phyloP scores from a whole-genome alignment of 1,140 invertebrate genomes.

The Aphis craccivora region DNA sequence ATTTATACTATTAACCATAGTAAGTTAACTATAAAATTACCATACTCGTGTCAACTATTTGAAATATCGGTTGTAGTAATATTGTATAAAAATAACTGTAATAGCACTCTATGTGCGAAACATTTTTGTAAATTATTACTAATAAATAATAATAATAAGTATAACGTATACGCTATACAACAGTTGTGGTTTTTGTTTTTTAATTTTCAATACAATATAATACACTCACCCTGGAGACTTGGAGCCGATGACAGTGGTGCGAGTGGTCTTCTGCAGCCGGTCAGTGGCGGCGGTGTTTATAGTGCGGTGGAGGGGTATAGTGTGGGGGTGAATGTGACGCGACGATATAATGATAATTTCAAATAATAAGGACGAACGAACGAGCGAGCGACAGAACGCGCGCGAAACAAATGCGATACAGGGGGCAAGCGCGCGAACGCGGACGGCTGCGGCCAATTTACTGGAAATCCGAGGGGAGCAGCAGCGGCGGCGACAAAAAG shows the following conservation, averaged over 20 bases:
- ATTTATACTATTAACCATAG: too few species aligned
- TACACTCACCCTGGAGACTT: not conserved
- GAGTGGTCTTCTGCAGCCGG: not conserved
- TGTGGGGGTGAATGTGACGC: not conserved
- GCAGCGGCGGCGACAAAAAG: slow-evolving; percentile 5
- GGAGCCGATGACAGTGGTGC: not conserved
- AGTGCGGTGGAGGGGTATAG: not conserved
- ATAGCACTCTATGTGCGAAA: too few species aligned
- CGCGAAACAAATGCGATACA: slow-evolving; percentile 25
- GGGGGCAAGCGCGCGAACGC: not conserved
- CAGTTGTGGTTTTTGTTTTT: not conserved
- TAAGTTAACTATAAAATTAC: too few species aligned
- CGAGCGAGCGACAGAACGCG: not conserved
- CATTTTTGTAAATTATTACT: too few species aligned
- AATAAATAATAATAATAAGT: not conserved
- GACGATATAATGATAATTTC: not conserved
- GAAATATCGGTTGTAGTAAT: too few species aligned
- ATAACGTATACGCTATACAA: not conserved
- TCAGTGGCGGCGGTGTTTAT: not conserved
- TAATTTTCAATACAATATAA: too few species aligned
- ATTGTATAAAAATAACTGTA: too few species aligned
- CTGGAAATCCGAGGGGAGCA: slow-evolving; percentile 30
- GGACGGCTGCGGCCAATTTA: slow-evolving; percentile 16
- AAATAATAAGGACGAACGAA: not conserved
- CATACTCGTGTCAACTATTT: too few species aligned